Conservation (phyloP, 1,140 invertebrate genomes). For the Harpegnathos saltator region DNA sequence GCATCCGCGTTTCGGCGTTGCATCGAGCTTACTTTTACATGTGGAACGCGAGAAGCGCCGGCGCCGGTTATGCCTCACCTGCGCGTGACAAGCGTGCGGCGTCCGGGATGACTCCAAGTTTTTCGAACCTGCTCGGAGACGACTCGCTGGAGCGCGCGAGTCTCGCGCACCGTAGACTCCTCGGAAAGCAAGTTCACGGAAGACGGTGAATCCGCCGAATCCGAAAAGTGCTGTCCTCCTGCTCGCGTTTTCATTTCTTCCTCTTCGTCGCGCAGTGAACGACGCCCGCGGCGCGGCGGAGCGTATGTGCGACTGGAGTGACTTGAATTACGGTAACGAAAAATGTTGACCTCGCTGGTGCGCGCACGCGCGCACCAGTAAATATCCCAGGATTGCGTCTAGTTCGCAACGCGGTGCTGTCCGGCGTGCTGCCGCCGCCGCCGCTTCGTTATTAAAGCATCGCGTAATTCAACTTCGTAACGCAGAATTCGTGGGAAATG, state of each 20-base stretch:
- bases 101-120: constrained; percentile 4
- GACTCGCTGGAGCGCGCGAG: background rate
- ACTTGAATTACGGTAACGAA: background rate
- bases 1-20: constrained; percentile 47
- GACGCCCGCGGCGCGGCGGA: no score
- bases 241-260: background rate
- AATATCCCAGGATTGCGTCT: background rate
- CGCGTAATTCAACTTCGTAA: no score
- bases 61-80: constrained; percentile 26
- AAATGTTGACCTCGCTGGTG: background rate
- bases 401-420: no score
- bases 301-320: no score
- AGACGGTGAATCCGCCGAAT: background rate
- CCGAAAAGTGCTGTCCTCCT: background rate
- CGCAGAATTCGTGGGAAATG: no score
- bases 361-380: no score
- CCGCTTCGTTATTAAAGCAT: no score
- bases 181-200: background rate
- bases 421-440: no score
- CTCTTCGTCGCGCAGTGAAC: background rate
- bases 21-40: constrained; percentile 47
- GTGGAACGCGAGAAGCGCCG: background rate
- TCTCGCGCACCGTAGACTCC: background rate
- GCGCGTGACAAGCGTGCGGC: constrained; percentile 57
- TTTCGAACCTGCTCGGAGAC: constrained; percentile 26